Percentiles rank a stretch among this genome's conserved stretches.
These are phyloP conservation scores for Onthophagus sagittarius DNA, from an alignment of 2,888 invertebrate species.

Conservation along the genomic window DNA sequence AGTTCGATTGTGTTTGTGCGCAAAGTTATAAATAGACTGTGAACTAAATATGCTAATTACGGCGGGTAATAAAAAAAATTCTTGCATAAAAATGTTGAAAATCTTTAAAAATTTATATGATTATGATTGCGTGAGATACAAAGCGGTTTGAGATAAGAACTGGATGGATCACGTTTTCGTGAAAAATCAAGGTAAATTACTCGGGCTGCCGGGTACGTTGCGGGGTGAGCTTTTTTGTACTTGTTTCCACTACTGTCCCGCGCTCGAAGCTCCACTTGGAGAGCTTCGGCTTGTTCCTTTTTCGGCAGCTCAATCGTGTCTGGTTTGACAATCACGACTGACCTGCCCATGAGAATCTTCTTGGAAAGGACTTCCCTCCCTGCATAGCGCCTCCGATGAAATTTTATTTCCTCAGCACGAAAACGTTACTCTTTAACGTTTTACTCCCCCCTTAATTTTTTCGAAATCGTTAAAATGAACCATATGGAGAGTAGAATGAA, in stretches of 20 bases:
- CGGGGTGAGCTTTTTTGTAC: not conserved
- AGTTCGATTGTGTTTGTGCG: not conserved
- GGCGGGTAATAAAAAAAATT: not conserved
- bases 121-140: not conserved
- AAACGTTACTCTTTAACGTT: not conserved
- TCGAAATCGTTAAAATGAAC: not conserved
- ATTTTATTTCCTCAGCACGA: constrained; percentile 3
- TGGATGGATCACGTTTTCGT: not conserved
- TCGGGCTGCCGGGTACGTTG: constrained; percentile 6
- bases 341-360: constrained; percentile 7
- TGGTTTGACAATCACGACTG: constrained; percentile 7
- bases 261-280: not conserved
- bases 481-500: not conserved
- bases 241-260: not conserved
- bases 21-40: not conserved
- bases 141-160: not conserved
- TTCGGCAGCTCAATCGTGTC: constrained; percentile 2
- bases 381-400: not conserved
- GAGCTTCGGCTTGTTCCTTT: not conserved
- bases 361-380: not conserved
- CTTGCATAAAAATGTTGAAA: no score
- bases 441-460: no score
- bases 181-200: not conserved
- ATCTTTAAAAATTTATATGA: not conserved
- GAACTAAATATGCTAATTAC: not conserved